phyloP scores from a whole-genome alignment of 2,888 invertebrate genomes.

The Dascillus cervinus region DNA sequence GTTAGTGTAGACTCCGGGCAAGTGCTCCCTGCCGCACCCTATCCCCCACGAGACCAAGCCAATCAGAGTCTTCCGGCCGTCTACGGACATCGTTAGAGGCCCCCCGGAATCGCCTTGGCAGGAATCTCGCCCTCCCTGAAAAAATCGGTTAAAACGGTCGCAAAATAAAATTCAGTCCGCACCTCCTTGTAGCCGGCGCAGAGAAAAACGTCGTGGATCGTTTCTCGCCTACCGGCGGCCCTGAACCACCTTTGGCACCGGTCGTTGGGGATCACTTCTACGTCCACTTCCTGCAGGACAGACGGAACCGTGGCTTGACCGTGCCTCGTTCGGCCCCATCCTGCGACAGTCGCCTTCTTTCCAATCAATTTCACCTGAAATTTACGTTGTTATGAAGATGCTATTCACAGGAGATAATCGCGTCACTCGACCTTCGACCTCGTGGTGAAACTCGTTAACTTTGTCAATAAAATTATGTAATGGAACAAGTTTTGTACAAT shows the following conservation, averaged over 20 bases:
- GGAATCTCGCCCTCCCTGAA: conserved; percentile 62
- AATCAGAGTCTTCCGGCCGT: conserved; percentile 78
- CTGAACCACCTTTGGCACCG: conserved; percentile 90
- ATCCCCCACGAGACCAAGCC: conserved; percentile 90
- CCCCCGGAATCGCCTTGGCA: conserved; percentile 80
- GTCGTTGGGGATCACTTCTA: conserved; percentile 82
- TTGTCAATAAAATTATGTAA: too few relatives aligned
- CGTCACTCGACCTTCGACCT: too few relatives aligned
- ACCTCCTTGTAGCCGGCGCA: conserved; percentile 92
- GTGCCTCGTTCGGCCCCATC: conserved; percentile 87
- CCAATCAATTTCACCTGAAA: conserved; percentile 65
- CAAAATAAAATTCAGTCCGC: too few relatives aligned
- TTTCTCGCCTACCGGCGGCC: conserved; percentile 81
- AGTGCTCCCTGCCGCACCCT: conserved; percentile 81
- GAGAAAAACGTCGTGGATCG: conserved; percentile 88
- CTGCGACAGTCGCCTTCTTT: conserved; percentile 84
- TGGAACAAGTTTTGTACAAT: too few relatives aligned
- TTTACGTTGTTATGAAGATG: too few relatives aligned
- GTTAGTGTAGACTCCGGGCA: conserved; percentile 88
- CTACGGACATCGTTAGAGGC: conserved; percentile 76
- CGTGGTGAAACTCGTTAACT: too few relatives aligned
- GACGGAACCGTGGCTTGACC: conserved; percentile 84
- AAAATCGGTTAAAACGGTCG: conserved; percentile 5
- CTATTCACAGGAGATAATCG: too few relatives aligned
- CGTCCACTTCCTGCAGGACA: conserved; percentile 75